Base-by-base conservation (phyloP, 2,113 vertebrate genomes). In the Xiphophorus hellerii region DNA sequence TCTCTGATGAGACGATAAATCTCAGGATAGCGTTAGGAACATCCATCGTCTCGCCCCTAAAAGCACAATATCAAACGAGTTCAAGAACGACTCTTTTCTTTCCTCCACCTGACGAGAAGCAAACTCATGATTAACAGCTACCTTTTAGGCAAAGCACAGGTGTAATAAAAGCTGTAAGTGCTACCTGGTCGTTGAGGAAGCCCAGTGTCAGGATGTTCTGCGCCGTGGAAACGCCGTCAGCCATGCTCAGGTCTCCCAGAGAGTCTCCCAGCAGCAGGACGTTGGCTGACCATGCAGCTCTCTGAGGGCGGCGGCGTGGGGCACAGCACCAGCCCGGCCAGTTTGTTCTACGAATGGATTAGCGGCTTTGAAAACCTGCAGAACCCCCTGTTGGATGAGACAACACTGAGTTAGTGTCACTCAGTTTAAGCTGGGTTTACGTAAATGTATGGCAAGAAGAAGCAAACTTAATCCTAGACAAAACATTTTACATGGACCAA, bases 281-380 rank as follows among this genome's bases (percentile, higher is more conserved):
- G 69, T 95, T 97, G 0, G 94, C 77, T 93, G 93, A 0, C 81
- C 82, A 80, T 88, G 92, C 62, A 96, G 95, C 88, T 96, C 90
- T 81, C 89, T 84, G 89, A 96, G 96, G 69, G 94, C 93, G 0
- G 77, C 85, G 0, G 95, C 93, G 0, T 93, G 94, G 22, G 87
- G 89, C 78, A 94, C 88, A 31, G 96, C 91, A 0, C 93, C 92
- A 85, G 95, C 95, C 76, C 95, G 91, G 95, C 95, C 76, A 95
- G 91, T 91, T 98, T 97, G 92, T 97, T 98, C 87, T 94, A 98
- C 4, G 92, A 96, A 89, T 98, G 96, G 88, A 98, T 97, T 74
- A 98, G 94, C 2, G 95, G 94, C 95, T 90, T 95, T 96, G 89
- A 98, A 97, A 17, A 86, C 92, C 5, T 1, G 93, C 17, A 97